A percentile compares a stretch with the other conserved stretches of the same genome.
phyloP scores from a whole-genome alignment of 2,797 vertebrate genomes.

The Psittacula echo region DNA sequence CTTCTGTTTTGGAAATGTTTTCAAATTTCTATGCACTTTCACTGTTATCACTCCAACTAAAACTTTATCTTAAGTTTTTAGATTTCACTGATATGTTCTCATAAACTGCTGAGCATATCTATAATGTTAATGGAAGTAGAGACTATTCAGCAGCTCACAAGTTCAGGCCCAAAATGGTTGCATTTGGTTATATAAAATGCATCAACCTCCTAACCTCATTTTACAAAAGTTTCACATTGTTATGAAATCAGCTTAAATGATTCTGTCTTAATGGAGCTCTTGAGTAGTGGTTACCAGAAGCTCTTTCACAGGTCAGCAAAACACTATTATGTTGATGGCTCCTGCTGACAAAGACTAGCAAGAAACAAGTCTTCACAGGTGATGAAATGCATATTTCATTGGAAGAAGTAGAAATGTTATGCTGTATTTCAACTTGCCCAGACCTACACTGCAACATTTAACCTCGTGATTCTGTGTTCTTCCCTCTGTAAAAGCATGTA shows the following conservation, averaged over 20 bases:
- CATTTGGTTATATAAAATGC: slow-evolving; percentile 59
- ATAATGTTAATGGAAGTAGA: background rate
- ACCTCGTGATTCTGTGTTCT: slow-evolving; percentile 46
- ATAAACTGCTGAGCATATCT: slow-evolving; percentile 47
- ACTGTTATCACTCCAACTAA: slow-evolving; percentile 14
- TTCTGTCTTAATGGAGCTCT: slow-evolving; percentile 67
- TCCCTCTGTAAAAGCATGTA: slow-evolving; percentile 29
- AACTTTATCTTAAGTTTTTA: slow-evolving; percentile 50
- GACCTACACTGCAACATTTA: slow-evolving; percentile 36
- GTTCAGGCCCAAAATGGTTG: slow-evolving; percentile 39
- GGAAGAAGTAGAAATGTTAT: slow-evolving; percentile 48
- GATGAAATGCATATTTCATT: slow-evolving; percentile 67
- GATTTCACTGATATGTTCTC: slow-evolving; percentile 12
- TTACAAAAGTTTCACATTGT: slow-evolving; percentile 24
- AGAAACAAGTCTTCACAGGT: slow-evolving; percentile 66
- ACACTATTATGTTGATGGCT: slow-evolving; percentile 63
- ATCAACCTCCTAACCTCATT: slow-evolving; percentile 60
- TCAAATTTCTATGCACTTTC: background rate
- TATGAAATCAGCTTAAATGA: slow-evolving; percentile 56
- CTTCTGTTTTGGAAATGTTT: background rate
- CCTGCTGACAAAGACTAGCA: slow-evolving; percentile 62
- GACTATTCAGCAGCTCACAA: slow-evolving; percentile 44
- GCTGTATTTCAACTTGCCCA: slow-evolving; percentile 54
- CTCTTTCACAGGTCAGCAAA: slow-evolving; percentile 74
- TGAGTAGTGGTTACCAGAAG: slow-evolving; percentile 64